Evolutionary conservation across 1,140 invertebrate genomes (phyloP).

Genomic region (Rhynchophorus ferrugineus): DNA sequence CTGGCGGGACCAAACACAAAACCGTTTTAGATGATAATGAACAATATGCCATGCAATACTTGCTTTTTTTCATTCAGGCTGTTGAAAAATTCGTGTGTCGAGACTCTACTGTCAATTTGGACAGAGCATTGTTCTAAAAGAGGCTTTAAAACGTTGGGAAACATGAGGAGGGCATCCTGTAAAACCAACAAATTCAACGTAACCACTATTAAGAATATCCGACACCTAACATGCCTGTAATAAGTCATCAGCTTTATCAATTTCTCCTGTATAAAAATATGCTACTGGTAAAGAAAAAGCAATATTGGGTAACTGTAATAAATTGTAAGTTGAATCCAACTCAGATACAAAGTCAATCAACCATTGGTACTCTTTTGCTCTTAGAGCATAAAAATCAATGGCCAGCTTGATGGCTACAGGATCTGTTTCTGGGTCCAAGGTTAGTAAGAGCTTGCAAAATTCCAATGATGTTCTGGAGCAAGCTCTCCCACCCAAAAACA

Average conservation of each 20-base stretch:
- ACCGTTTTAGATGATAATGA: too few relatives aligned
- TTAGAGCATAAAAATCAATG: conserved; percentile 82
- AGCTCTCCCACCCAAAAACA: conserved; percentile 70
- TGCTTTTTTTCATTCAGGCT: conserved; percentile 30
- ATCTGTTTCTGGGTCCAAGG: conserved; percentile 76
- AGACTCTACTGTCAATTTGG: conserved; percentile 57
- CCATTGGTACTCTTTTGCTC: conserved; percentile 77
- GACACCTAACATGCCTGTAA: conserved; percentile 22
- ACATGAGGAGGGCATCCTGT: conserved; percentile 69
- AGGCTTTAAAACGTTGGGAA: conserved; percentile 66
- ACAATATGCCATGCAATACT: too few relatives aligned
- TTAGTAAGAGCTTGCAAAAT: conserved; percentile 66
- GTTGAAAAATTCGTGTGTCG: conserved; percentile 45
- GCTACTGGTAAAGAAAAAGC: conserved; percentile 78
- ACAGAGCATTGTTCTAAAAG: conserved; percentile 73
- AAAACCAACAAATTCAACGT: conserved; percentile 47
- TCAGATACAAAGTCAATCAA: conserved; percentile 62
- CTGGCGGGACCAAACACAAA: too few relatives aligned
- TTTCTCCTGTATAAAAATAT: conserved; percentile 51
- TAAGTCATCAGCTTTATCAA: conserved; percentile 51
- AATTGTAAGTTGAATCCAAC: conserved; percentile 60
- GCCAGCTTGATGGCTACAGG: conserved; percentile 73
- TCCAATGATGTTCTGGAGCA: conserved; percentile 77
- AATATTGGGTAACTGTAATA: conserved; percentile 81
- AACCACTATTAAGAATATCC: background rate